Evolutionary conservation across 1,140 invertebrate species (phyloP).

Genomic region (Lepidotrigona ventralis): DNA sequence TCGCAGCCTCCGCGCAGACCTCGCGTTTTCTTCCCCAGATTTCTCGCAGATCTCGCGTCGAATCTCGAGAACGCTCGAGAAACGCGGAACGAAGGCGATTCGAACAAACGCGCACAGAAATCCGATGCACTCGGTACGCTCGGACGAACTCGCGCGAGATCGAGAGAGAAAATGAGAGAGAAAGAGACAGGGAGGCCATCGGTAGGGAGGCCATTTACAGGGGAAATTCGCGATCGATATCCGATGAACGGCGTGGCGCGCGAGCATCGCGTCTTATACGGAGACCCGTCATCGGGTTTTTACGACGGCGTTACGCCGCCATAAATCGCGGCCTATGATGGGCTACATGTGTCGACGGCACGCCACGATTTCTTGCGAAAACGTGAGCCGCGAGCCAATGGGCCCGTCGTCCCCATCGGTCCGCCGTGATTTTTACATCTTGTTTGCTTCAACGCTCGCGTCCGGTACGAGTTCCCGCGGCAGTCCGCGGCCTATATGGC

Average conservation of each 20-base stretch:
- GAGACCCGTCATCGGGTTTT: constrained; percentile 62
- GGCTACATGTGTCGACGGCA: constrained; percentile 78
- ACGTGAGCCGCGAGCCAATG: constrained; percentile 72
- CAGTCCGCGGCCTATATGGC: constrained; percentile 52
- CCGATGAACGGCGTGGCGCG: constrained; percentile 52
- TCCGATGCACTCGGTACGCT: neutral
- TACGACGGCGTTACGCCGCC: constrained; percentile 71
- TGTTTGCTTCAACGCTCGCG: constrained; percentile 64
- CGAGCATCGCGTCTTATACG: constrained; percentile 69
- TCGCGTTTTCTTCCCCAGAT: constrained; percentile 45
- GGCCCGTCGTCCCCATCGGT: constrained; percentile 30
- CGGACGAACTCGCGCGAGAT: neutral
- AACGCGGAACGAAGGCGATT: constrained; percentile 6
- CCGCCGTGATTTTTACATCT: constrained; percentile 74
- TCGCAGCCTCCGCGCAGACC: constrained; percentile 30
- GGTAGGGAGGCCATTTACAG: constrained; percentile 39
- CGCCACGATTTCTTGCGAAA: constrained; percentile 75
- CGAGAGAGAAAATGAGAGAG: neutral
- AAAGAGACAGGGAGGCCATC: neutral
- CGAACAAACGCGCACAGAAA: neutral
- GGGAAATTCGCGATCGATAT: constrained; percentile 76
- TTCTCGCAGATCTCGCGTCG: constrained; percentile 11
- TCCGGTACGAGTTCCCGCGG: constrained; percentile 31
- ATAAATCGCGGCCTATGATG: constrained; percentile 78
- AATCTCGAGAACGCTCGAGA: neutral